Conservation (phyloP, 2,888 invertebrate species). For the Elmis aenea region DNA sequence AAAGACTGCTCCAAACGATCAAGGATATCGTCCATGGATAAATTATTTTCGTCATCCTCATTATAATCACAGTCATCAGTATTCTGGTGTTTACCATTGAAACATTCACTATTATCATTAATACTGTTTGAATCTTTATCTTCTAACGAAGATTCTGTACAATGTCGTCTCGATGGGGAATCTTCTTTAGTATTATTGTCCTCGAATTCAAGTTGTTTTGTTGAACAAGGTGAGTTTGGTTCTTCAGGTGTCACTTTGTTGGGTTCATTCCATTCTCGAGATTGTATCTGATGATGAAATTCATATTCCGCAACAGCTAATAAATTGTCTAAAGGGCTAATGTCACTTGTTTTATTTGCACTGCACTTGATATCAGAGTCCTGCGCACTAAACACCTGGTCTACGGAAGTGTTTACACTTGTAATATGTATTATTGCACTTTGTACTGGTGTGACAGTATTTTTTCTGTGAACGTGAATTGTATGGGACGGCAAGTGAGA, state of each 20-base stretch:
- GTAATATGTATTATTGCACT: constrained; percentile 16
- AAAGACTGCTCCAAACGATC: constrained; percentile 60
- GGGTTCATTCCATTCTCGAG: constrained; percentile 38
- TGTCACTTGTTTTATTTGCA: constrained; percentile 42
- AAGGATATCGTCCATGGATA: constrained; percentile 55
- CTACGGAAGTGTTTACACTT: constrained; percentile 42
- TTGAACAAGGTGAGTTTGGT: constrained; percentile 18
- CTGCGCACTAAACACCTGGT: constrained; percentile 36
- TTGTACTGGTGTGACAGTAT: constrained; percentile 41
- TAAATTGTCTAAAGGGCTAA: constrained; percentile 56
- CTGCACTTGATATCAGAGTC: constrained; percentile 43
- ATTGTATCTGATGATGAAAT: constrained; percentile 54
- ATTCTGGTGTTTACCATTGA: constrained; percentile 27
- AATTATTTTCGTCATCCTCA: constrained; percentile 44
- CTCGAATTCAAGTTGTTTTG: constrained; percentile 6
- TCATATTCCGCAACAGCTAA: constrained; percentile 62
- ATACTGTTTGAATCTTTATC: background rate
- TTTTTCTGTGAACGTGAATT: constrained; percentile 48
- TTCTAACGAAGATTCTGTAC: constrained; percentile 6
- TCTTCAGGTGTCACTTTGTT: constrained; percentile 12
- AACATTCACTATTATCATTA: constrained; percentile 27
- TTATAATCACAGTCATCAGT: constrained; percentile 44
- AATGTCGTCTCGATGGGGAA: background rate
- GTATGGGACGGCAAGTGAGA: constrained; percentile 59
- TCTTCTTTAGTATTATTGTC: background rate